phyloP scores from a whole-genome alignment of 2,113 vertebrate genomes.

The Hirundichthys speculiger region DNA sequence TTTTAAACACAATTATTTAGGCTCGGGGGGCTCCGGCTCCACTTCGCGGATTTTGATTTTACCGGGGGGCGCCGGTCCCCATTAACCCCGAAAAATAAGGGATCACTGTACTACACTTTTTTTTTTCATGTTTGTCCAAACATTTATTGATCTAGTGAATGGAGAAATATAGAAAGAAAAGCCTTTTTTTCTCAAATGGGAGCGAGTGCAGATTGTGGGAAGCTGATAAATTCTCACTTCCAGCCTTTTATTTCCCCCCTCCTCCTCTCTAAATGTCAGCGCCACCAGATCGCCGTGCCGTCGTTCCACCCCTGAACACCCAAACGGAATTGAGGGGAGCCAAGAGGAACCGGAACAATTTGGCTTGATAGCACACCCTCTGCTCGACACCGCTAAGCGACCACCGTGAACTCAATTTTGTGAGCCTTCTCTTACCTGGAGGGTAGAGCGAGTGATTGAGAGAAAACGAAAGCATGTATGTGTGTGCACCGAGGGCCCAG shows the following conservation, averaged over 20 bases:
- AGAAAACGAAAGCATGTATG: slow-evolving; percentile 23
- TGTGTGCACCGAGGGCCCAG: slow-evolving; percentile 25
- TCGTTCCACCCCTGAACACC: slow-evolving; percentile 75
- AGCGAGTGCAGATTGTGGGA: background rate
- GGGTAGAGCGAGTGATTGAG: slow-evolving; percentile 51
- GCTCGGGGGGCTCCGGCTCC: too few species aligned
- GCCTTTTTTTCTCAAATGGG: too few species aligned
- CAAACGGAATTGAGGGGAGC: slow-evolving; percentile 78
- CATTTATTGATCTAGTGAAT: too few species aligned
- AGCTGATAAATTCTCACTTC: slow-evolving; percentile 64
- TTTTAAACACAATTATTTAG: too few species aligned
- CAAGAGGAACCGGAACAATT: slow-evolving; percentile 81
- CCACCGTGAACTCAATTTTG: slow-evolving; percentile 79
- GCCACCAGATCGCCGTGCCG: slow-evolving; percentile 64
- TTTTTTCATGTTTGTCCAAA: too few species aligned
- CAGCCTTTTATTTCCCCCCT: slow-evolving; percentile 60
- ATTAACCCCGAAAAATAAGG: too few species aligned
- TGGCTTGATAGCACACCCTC: slow-evolving; percentile 79
- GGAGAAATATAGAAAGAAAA: too few species aligned
- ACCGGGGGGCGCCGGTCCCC: too few species aligned
- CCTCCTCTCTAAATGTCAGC: slow-evolving; percentile 71
- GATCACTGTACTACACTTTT: too few species aligned
- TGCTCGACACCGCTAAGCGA: slow-evolving; percentile 77
- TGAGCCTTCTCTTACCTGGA: slow-evolving; percentile 75
- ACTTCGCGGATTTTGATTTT: too few species aligned